Evolutionary conservation across 2,797 vertebrate genomes (phyloP).

Genomic region (Euphonia xanthogaster): DNA sequence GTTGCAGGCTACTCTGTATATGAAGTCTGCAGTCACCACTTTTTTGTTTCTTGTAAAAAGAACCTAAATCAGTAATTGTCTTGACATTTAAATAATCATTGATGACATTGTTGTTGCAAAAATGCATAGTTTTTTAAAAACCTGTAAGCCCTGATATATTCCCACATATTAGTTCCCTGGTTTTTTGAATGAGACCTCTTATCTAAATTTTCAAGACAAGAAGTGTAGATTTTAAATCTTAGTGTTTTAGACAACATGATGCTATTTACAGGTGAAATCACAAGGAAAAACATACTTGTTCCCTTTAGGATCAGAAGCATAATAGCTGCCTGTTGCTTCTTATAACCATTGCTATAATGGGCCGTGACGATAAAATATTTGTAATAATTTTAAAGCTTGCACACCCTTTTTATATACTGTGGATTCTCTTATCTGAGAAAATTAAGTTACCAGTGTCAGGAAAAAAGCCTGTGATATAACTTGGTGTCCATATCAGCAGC

Average conservation of each 20-base stretch:
- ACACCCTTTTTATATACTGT: not conserved
- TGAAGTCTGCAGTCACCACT: not conserved
- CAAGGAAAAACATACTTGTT: not conserved
- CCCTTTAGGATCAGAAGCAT: not conserved
- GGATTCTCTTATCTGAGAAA: not conserved
- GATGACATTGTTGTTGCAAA: not conserved
- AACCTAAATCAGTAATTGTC: not conserved
- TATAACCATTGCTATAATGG: not conserved
- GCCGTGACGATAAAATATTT: not conserved
- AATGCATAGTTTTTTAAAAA: not conserved
- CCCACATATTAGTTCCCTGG: not conserved
- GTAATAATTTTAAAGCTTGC: not conserved
- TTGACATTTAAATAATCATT: not conserved
- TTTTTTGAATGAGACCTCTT: not conserved
- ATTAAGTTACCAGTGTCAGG: not conserved
- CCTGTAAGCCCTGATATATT: not conserved
- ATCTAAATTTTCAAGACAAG: not conserved
- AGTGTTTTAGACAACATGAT: not conserved
- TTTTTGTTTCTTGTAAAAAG: not conserved
- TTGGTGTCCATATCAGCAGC: not conserved
- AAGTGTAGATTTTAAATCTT: not conserved
- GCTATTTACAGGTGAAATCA: not conserved
- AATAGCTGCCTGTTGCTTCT: not conserved
- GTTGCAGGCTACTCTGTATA: not conserved
- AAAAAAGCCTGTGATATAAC: not conserved